Conservation (phyloP, 2,888 invertebrate species). For the Drosophila ustulata region DNA sequence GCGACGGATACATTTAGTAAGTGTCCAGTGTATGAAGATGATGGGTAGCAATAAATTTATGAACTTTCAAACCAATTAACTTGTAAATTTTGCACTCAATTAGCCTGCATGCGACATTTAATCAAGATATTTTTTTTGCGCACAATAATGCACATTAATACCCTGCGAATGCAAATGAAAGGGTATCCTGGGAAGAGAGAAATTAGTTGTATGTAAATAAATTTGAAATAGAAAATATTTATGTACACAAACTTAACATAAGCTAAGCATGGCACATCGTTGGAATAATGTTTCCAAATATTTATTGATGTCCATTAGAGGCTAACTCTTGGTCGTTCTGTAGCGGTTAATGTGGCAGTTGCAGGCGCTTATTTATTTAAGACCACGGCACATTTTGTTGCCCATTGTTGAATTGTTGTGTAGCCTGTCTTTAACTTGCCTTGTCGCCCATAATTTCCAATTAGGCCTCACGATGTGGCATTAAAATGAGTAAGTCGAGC, state of each 20-base stretch:
- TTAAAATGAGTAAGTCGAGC: conserved; percentile 44
- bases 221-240: no score
- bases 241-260: no score
- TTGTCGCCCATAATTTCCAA: conserved; percentile 63
- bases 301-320: no score
- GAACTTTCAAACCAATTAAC: conserved; percentile 64
- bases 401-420: conserved; percentile 16
- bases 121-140: conserved; percentile 19
- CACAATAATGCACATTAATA: conserved; percentile 5
- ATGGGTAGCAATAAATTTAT: conserved; percentile 51
- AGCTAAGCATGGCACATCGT: no score
- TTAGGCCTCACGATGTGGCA: conserved; percentile 57
- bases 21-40: conserved; percentile 6
- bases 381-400: conserved; percentile 22
- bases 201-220: no score
- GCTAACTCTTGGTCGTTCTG: neutral
- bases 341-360: conserved; percentile 17
- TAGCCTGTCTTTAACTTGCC: conserved; percentile 33
- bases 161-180: neutral
- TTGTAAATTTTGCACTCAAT: conserved; percentile 70
- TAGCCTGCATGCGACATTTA: conserved; percentile 41
- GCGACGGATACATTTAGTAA: neutral
- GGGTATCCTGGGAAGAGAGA: neutral
- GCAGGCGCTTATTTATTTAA: conserved; percentile 54
- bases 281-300: no score